Evolutionary conservation across 2,113 vertebrate genomes (phyloP), one percentile per base, ranked within the genome.

Genomic region (Chamaetylas fuelleborni): DNA sequence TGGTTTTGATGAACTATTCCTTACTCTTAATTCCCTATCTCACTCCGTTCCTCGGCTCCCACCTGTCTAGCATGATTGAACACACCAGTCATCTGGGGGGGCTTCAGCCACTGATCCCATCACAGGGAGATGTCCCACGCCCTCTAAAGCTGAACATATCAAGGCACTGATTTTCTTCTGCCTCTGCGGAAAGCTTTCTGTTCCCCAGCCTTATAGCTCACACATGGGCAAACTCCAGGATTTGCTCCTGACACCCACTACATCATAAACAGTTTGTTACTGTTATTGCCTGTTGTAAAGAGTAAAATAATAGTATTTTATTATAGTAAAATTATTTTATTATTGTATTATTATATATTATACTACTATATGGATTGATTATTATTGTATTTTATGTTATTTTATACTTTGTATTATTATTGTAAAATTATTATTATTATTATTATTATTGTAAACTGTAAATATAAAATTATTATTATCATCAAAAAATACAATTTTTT

Each of bases 71-170:
- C 13, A 8, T 6, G 16, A 33, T 42, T n/a, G 36, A 47, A 31
- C 28, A 57, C 9, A 12, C 16, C 31, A n/a, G 4, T 20, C 42
- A 40, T 8, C 24, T 24, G 40, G 38, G 17, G 71, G 50, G 17
- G 19, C 23, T 54, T 48, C 51, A 66, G 26, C 29, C 29, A 14
- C 43, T 56, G 53, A 26, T 23, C 13, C 33, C 34, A 16, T 6
- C 23, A 19, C 4, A 29, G 17, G 33, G 19, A 53, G 5, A 11
- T 0, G 2, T 15, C 8, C 24, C 45, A n/a, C 8, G n/a, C 7
- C 29, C 12, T 57, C 62, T 36, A 20, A 36, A 8, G 7, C 29
- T 33, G 4, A 88, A 43, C 11, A 15, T 9, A 53, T 4, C 42
- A 57, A 48, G 23, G 20, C 19, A 47, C 4, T 33, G 36, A 10